A percentile compares a stretch with the other conserved stretches of the same genome.
Evolutionary conservation across 2,888 invertebrate genomes (phyloP).

Genomic region (Calameuta filiformis): DNA sequence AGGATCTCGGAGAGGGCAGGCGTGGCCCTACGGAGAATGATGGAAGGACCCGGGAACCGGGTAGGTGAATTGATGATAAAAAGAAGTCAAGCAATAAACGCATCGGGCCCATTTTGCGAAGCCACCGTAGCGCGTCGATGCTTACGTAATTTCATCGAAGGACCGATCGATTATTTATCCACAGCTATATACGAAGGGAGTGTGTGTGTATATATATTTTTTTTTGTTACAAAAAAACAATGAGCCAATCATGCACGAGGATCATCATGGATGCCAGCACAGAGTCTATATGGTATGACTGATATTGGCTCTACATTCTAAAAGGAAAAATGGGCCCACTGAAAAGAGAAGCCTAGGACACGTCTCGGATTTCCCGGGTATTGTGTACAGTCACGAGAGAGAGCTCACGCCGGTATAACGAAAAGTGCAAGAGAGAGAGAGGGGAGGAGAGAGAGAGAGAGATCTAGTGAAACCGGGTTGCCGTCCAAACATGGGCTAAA

Average conservation of each 20-base stretch:
- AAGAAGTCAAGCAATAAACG: slow-evolving; percentile 33
- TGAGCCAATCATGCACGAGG: neutral
- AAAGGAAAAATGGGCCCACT: neutral
- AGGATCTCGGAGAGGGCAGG: slow-evolving; percentile 47
- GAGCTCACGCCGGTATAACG: neutral
- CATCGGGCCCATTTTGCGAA: slow-evolving; percentile 20
- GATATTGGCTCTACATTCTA: neutral
- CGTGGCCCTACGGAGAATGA: slow-evolving; percentile 60
- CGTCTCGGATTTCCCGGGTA: neutral
- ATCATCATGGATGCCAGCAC: neutral
- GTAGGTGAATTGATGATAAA: slow-evolving; percentile 32
- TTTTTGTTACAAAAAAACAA: neutral
- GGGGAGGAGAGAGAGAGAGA: neutral
- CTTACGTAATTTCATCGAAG: neutral
- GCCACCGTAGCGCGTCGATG: neutral
- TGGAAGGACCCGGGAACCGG: slow-evolving; percentile 56
- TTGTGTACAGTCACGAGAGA: neutral
- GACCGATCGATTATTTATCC: neutral
- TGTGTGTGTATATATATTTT: neutral
- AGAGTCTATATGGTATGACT: neutral
- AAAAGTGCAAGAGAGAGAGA: neutral
- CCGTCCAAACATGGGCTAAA: slow-evolving; percentile 52
- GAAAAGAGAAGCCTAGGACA: neutral
- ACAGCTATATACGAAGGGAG: neutral
- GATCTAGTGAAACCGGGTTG: neutral